Base-by-base conservation (phyloP, 2,113 vertebrate genomes). In the Limnothrissa miodon region DNA sequence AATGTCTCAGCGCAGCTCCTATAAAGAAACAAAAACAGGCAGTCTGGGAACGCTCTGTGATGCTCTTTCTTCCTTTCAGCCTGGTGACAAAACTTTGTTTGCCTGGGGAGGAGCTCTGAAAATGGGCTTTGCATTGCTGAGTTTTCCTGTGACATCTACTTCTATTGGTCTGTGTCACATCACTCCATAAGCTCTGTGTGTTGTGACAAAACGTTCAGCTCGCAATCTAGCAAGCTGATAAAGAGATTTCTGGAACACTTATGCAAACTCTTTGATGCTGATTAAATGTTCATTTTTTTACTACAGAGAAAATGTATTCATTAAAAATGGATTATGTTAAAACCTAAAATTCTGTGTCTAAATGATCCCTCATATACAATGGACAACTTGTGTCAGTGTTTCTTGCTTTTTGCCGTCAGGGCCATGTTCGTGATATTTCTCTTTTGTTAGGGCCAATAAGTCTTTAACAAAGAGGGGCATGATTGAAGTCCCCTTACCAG, bases 211-310 rank as follows among this genome's bases (percentile, higher is more conserved):
- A 4, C 10, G 33, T 78, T 83, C 56, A 53, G 45, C 33, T 39
- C 17, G 59, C 10, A 48, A 48, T 62, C 66, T 78, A 45, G 39
- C 70, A 83, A 78, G 21, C 82, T 78, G 82, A 45, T 42, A 51
- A 83, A 78, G 25, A 51, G 82, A 83, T 82, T 82, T 74, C 66
- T 78, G 25, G 45, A 39, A 33, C 33, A 44, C 66, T 83, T 70
- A 39, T 78, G 36, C 19, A 42, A 48, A 78, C 70, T 42, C 29
- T 74, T 17, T 53, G 80, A 81, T 74, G 29, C n/a, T 56, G 80
- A 81, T 81, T 29, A 80, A 56, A 74, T 74, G 66, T 36, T 33
- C 33, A 51, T 36, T 56, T 21, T 11, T 39, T 70, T 29, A 74
- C 29, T 13, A 74, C 33, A 66, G n/a, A 66, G 6, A 66, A 29